phyloP scores from a whole-genome alignment of 2,888 invertebrate species.

The Monopis laevigella region DNA sequence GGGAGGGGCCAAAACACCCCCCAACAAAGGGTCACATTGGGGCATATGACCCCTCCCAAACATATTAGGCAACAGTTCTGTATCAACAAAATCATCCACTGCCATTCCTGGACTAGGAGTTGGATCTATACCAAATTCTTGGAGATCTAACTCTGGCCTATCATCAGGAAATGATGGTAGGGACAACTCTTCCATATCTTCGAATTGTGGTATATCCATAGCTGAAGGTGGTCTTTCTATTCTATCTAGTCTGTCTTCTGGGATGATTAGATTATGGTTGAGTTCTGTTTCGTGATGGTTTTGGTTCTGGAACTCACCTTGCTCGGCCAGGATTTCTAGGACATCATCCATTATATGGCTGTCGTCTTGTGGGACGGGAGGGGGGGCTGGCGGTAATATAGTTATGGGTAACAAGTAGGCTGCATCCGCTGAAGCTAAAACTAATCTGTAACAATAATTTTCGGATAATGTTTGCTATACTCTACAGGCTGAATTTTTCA shows the following conservation, averaged over 20 bases:
- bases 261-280: constrained; percentile 18
- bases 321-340: constrained; percentile 91
- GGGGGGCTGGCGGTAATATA: constrained; percentile 42
- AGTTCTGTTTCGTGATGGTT: constrained; percentile 48
- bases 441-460: too few relatives aligned
- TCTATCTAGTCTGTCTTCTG: too few relatives aligned
- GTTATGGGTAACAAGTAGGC: constrained; percentile 62
- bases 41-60: constrained; percentile 56
- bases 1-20: constrained; percentile 69
- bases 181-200: constrained; percentile 54
- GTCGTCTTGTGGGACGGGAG: constrained; percentile 33
- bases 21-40: constrained; percentile 78
- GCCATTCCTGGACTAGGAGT: constrained; percentile 74
- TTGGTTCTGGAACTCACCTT: constrained; percentile 79
- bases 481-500: too few relatives aligned
- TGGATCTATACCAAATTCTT: constrained; percentile 67
- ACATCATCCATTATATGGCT: constrained; percentile 92
- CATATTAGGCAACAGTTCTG: constrained; percentile 51
- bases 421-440: too few relatives aligned
- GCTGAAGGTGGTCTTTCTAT: too few relatives aligned
- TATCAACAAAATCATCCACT: constrained; percentile 53
- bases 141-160: constrained; percentile 59
- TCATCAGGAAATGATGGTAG: constrained; percentile 55
- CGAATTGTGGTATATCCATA: constrained; percentile 53
- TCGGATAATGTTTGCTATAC: too few relatives aligned